Base-by-base conservation (phyloP, 2,113 vertebrate genomes). In the Marmota flaviventris region DNA sequence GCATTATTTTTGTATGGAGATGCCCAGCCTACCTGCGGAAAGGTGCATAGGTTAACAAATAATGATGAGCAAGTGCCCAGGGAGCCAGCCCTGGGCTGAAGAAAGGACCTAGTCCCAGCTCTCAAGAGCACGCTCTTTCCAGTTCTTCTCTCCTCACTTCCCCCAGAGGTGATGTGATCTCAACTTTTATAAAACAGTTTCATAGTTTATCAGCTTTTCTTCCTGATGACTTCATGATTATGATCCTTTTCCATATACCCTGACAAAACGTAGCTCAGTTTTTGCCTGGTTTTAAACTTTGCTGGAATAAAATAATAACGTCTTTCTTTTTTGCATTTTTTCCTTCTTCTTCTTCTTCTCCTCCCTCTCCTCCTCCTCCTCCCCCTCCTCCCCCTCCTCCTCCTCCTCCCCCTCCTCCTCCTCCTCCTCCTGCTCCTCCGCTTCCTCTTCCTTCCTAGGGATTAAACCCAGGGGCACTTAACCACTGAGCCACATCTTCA, bases 131-230 rank as follows among this genome's bases (percentile, higher is more conserved):
- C 1, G 0, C 53, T 3, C 42, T 72, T 22, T 27, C 61, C 37
- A 2, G 9, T 48, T 58, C 81, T 82, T 65, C 3, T 2, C 37
- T 18, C 4, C 1, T 78, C 7, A 22, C 51, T 6, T 67, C 2
- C 9, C 6, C 5, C 56, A 9, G 34, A 53, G 14, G 5, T 13
- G 1, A 34, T 11, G 27, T 10, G 2, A 10, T 4, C 5, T 56
- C 37, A 20, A 4, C 63, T 85, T 56, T 48, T 25, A 34, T 9
- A 48, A 65, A 16, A 42, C 8, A 42, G 25, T 51, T 83, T 85
- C 67, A 34, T 67, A 65, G 2, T 73, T 88, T 29, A 39, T 84
- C 53, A 75, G n/a, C 61, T 51, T 27, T 58, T 69, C 27, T 63
- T 61, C 58, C 58, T 24, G 58, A 9, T 24, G 58, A 24, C 22